These are phyloP conservation scores for Stramonita haemastoma DNA, from an alignment of 2,888 invertebrate species.

Conservation along the genomic window DNA sequence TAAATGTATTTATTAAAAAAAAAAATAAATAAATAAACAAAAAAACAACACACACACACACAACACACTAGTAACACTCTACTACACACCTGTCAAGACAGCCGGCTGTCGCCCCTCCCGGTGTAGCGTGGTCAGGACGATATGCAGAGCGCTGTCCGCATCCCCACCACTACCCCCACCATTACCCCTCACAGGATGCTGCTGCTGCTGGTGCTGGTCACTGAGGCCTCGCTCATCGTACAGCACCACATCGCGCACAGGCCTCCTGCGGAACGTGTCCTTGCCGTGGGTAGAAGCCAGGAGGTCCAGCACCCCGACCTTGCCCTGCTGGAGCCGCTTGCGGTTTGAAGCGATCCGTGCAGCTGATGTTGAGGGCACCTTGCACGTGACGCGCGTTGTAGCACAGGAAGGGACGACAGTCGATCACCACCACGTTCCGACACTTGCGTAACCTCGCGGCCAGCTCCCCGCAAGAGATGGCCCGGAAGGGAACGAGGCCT, in stretches of 20 bases:
- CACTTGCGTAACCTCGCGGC: constrained; percentile 60
- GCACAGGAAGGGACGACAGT: constrained; percentile 85
- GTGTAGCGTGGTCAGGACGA: constrained; percentile 83
- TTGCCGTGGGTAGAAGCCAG: constrained; percentile 80
- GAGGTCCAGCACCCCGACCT: constrained; percentile 83
- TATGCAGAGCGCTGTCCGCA: constrained; percentile 81
- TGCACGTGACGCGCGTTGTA: constrained; percentile 85
- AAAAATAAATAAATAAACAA: no score
- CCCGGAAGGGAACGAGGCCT: constrained; percentile 45
- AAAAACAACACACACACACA: no score
- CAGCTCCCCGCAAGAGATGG: constrained; percentile 64
- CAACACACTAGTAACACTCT: not conserved
- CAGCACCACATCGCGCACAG: constrained; percentile 82
- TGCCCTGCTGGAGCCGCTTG: constrained; percentile 83
- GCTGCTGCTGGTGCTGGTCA: not conserved
- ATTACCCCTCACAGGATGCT: not conserved
- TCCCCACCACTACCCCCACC: constrained; percentile 71
- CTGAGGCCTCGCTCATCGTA: constrained; percentile 84
- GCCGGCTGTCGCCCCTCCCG: constrained; percentile 84
- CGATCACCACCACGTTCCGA: constrained; percentile 79
- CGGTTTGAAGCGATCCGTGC: constrained; percentile 85
- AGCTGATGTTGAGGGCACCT: constrained; percentile 84
- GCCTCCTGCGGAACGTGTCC: constrained; percentile 80
- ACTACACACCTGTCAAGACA: constrained; percentile 83
- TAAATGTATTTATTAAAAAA: no score